A percentile compares a stretch with the other conserved stretches of the same genome.
phyloP scores from a whole-genome alignment of 2,888 invertebrate genomes.

The Conops quadrifasciatus region DNA sequence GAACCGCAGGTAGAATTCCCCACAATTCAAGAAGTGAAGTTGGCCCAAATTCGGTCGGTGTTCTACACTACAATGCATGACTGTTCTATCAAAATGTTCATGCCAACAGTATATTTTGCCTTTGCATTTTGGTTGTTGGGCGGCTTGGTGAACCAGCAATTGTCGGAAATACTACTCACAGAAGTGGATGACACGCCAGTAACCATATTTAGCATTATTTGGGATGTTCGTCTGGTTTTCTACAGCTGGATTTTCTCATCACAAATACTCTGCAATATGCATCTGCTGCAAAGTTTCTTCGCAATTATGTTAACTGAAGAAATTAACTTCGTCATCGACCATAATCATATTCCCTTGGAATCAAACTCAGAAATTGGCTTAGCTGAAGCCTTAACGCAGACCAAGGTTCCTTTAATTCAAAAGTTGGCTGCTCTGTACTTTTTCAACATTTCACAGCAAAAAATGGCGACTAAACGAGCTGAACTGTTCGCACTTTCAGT shows the following conservation, averaged over 20 bases:
- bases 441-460: constrained; percentile 69
- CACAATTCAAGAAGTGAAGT: constrained; percentile 75
- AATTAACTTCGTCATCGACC: constrained; percentile 72
- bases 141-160: constrained; percentile 66
- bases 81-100: constrained; percentile 70
- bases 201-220: constrained; percentile 59
- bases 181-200: constrained; percentile 53
- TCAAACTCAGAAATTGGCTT: constrained; percentile 67
- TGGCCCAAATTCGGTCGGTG: constrained; percentile 72
- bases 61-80: constrained; percentile 69
- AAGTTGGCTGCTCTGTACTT: constrained; percentile 81
- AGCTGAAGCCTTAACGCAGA: constrained; percentile 69
- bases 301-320: constrained; percentile 77
- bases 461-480: constrained; percentile 70
- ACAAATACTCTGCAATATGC: constrained; percentile 75
- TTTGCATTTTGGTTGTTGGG: constrained; percentile 73
- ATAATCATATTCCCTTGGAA: constrained; percentile 51
- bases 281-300: constrained; percentile 76
- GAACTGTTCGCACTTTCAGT: constrained; percentile 78
- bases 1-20: constrained; percentile 71
- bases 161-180: constrained; percentile 68
- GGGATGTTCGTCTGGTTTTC: constrained; percentile 66
- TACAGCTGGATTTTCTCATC: constrained; percentile 76
- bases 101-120: constrained; percentile 72
- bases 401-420: constrained; percentile 72